Conservation (phyloP, 2,888 invertebrate genomes). For the Standfussiana lucernea region DNA sequence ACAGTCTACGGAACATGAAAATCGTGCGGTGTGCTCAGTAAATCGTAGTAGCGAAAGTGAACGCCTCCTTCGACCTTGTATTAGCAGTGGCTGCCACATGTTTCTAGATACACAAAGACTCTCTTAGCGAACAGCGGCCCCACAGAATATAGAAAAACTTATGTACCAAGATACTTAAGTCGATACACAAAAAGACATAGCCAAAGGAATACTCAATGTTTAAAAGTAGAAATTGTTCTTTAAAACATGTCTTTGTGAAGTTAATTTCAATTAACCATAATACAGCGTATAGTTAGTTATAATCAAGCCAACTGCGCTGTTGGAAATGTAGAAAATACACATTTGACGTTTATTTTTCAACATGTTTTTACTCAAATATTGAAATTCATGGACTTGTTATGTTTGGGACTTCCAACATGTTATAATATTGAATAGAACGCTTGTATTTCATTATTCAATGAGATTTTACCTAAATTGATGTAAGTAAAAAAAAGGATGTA, state of each 20-base stretch:
- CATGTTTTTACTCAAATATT: conserved; percentile 33
- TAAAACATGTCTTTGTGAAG: conserved; percentile 29
- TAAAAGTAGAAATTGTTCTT: conserved; percentile 26
- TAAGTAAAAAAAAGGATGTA: conserved; percentile 8
- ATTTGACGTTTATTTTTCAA: conserved; percentile 27
- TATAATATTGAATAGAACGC: neutral
- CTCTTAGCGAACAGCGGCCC: conserved; percentile 34
- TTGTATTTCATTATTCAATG: neutral
- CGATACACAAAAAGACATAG: conserved; percentile 18
- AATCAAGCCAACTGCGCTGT: conserved; percentile 17
- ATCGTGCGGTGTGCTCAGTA: conserved; percentile 73
- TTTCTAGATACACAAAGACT: conserved; percentile 47
- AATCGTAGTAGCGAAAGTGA: conserved; percentile 84
- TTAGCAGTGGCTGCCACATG: conserved; percentile 67
- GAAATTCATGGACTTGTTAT: neutral
- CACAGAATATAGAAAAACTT: conserved; percentile 34
- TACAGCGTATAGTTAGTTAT: conserved; percentile 25
- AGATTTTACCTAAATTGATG: conserved; percentile 1
- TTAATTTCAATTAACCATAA: conserved; percentile 37
- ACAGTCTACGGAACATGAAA: conserved; percentile 69
- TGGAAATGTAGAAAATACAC: conserved; percentile 38
- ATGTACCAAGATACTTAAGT: conserved; percentile 4
- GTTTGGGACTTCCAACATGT: neutral
- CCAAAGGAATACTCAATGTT: conserved; percentile 36
- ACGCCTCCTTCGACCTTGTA: conserved; percentile 82